Base-by-base conservation (phyloP, 2,888 invertebrate species). In the Theodoxus fluviatilis region DNA sequence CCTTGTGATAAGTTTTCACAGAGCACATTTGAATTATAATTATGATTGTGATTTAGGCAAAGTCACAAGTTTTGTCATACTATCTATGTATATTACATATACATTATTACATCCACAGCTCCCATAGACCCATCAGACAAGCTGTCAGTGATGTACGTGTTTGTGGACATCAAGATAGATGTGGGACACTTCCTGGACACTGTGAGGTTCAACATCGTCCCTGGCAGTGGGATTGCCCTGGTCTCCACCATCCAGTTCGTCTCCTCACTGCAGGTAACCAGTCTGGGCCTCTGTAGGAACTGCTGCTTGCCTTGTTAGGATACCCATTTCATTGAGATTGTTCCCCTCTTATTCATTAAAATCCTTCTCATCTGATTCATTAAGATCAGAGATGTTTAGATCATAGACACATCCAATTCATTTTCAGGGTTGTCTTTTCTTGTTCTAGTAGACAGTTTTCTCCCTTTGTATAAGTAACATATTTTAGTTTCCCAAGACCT, bases 181-280 rank as follows among this genome's bases (percentile, higher is more conserved):
- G 91, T 94, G 0, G 89, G 92, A 71, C 98, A 99, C 89, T 94
- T 98, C 84, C 90, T 97, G 73, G 94, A 97, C 79, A 95, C 96
- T 18, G 89, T 99, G 0, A 92, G 93, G 87, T 85, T 80, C 71
- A 89, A 90, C 80, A 89, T 90, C 78, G 73, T 79, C 7, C 73
- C 79, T 25, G 82, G 82, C 3, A 74, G 80, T 18, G 89, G 89
- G 65, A 87, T 98, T 76, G 94, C 94, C 15, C 89, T 99, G 81
- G 95, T 98, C 75, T 96, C 97, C 87, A 99, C 98, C 37, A 96
- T 99, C 84, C 99, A 99, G 88, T 99, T 99, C 90, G 94, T 96
- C 4, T 92, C 94, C 38, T 95, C 97, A 0, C 88, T 99, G 71
- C 97, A 98, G 89, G 92, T 93, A 92, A 81, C 88, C 94, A 77